Evolutionary conservation across 2,113 vertebrate species (phyloP), one percentile per base, ranked within the genome.

Genomic region (Elaphurus davidianus): DNA sequence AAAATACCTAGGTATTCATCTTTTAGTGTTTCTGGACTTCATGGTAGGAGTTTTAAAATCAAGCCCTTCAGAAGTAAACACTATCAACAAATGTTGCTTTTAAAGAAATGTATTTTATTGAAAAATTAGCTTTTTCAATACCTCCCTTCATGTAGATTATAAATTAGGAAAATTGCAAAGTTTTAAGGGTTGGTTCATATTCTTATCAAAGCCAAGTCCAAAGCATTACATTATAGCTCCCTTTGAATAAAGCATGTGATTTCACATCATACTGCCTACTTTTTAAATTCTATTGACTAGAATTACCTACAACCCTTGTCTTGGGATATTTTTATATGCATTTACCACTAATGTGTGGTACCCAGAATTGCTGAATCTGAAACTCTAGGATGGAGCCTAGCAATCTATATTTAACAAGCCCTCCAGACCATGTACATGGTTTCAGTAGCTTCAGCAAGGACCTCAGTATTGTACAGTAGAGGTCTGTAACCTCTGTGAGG

Each of bases 41-140:
- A 45, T 57, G 47, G 45, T 92, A 52, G 64, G 57, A 83, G 52
- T 85, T 84, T 93, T 96, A 95, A 90, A 97, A 83, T 76, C 10
- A 76, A 92, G 64, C 43, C 60, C 59, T 90, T 90, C 64, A 71
- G 50, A 91, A 55, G 14, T 91, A 60, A 87, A 95, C 74, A 33
- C 12, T 76, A 27, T 78, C 54, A 52, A 40, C 16, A 79, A 89
- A 33, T 55, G n/a, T 81, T 47, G 30, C 67, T 89, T 96, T 84
- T 81, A 71, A 93, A 96, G 21, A 28, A 85, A 57, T 43, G 93
- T 91, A 93, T 64, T 93, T 95, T 64, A 40, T 82, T 25, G 94
- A 55, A 84, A 55, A 6, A 14, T 60, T 67, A 67, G 14, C 19
- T 67, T 95, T 96, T 87, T 86, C 78, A 45, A 6, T 3, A 82